Evolutionary conservation across 2,113 vertebrate species (phyloP).

Genomic region (Syrmaticus mikado): DNA sequence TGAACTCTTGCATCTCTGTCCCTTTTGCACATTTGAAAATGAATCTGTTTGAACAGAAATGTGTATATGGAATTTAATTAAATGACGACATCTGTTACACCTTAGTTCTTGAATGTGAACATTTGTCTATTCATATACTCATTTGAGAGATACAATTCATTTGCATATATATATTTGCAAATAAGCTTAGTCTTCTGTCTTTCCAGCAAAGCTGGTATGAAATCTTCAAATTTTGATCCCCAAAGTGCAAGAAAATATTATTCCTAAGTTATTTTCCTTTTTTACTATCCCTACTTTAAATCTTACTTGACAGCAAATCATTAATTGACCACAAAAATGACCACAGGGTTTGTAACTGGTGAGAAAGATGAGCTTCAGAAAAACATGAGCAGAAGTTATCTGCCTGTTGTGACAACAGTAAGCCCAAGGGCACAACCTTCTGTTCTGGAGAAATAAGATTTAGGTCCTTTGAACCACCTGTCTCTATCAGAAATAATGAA

Average conservation of each 20-base stretch:
- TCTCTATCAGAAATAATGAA: neutral
- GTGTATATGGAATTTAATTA: slow-evolving; percentile 16
- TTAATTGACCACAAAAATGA: neutral
- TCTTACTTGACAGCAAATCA: neutral
- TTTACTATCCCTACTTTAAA: neutral
- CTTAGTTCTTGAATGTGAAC: slow-evolving; percentile 6
- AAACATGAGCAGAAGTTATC: neutral
- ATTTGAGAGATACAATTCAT: neutral
- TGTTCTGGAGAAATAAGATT: neutral
- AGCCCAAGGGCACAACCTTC: neutral
- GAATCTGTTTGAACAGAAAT: slow-evolving; percentile 36
- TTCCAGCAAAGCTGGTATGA: neutral
- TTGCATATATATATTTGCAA: neutral
- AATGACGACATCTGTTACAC: slow-evolving; percentile 12
- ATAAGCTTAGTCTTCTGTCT: neutral
- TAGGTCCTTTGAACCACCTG: neutral
- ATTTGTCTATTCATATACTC: neutral
- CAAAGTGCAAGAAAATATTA: neutral
- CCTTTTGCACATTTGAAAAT: slow-evolving; percentile 13
- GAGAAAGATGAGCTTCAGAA: neutral
- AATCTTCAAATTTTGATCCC: neutral
- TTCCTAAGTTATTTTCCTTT: neutral
- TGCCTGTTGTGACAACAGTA: neutral
- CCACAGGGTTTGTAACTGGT: neutral
- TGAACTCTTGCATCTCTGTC: slow-evolving; percentile 2